phyloP scores from a whole-genome alignment of 2,888 invertebrate genomes.

The Agonopterix heracliana region DNA sequence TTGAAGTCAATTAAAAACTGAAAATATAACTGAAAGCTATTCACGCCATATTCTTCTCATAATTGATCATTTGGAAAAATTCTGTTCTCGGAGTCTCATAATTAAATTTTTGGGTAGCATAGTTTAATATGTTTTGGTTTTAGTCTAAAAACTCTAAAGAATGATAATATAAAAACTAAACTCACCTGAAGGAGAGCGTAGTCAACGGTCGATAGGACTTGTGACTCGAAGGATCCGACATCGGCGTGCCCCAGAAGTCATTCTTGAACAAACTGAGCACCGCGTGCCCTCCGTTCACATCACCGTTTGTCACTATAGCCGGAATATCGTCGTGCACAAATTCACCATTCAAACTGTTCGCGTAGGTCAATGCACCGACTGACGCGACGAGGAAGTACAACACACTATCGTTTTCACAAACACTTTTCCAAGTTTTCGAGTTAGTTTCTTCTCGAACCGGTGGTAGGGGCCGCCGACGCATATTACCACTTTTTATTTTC shows the following conservation, averaged over 20 bases:
- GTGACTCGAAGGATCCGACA: conserved; percentile 88
- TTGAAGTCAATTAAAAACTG: too few relatives aligned
- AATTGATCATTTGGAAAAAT: too few relatives aligned
- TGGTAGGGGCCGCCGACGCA: conserved; percentile 67
- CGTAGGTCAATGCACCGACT: conserved; percentile 81
- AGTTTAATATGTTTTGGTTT: too few relatives aligned
- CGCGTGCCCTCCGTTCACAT: conserved; percentile 82
- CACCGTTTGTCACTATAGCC: conserved; percentile 87
- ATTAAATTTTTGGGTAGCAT: too few relatives aligned
- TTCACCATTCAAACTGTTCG: conserved; percentile 85
- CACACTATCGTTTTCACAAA: conserved; percentile 74
- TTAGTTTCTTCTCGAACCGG: conserved; percentile 64
- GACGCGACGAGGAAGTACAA: conserved; percentile 79
- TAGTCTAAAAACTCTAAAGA: too few relatives aligned
- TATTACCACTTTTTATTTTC: conserved; percentile 21
- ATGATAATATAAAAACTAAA: conserved; percentile 10
- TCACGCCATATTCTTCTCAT: too few relatives aligned
- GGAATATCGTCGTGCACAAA: conserved; percentile 94
- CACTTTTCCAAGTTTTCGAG: conserved; percentile 40
- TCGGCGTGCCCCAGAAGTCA: conserved; percentile 94
- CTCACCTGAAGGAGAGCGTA: conserved; percentile 89
- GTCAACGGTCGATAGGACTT: conserved; percentile 92
- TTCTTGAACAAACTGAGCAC: conserved; percentile 80
- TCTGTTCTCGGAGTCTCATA: too few relatives aligned
- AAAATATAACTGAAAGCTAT: too few relatives aligned